Evolutionary conservation across 2,113 vertebrate species (phyloP).

Genomic region (Cariama cristata): DNA sequence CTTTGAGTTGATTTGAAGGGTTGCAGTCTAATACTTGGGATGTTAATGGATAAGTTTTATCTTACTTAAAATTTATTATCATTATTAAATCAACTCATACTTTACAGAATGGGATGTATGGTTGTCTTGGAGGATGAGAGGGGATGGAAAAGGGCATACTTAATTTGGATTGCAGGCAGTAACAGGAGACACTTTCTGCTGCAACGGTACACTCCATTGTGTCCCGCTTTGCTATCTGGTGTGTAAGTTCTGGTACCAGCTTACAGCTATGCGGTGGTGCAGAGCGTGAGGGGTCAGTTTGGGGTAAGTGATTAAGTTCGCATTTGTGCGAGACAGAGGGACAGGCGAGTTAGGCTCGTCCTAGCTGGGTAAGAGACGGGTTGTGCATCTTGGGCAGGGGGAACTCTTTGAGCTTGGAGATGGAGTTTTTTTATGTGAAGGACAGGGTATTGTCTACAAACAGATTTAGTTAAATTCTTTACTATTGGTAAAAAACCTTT

Average conservation of each 20-base stretch:
- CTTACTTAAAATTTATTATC: no score
- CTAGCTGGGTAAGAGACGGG: background rate
- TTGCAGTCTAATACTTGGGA: background rate
- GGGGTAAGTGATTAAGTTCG: background rate
- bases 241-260: background rate
- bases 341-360: background rate
- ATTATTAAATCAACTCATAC: no score
- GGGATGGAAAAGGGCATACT: background rate
- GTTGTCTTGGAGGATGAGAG: background rate
- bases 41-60: background rate
- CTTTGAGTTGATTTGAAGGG: background rate
- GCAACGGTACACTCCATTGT: background rate
- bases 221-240: background rate
- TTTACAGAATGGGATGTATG: background rate
- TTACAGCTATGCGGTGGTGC: background rate
- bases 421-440: background rate
- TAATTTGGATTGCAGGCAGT: background rate
- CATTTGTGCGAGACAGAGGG: background rate
- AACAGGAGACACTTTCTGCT: background rate
- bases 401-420: background rate
- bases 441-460: background rate
- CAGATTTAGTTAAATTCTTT: background rate
- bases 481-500: background rate
- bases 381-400: accelerated
- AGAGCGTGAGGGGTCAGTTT: background rate